Base-by-base conservation (phyloP, 2,113 vertebrate genomes). In the Chaenocephalus aceratus region DNA sequence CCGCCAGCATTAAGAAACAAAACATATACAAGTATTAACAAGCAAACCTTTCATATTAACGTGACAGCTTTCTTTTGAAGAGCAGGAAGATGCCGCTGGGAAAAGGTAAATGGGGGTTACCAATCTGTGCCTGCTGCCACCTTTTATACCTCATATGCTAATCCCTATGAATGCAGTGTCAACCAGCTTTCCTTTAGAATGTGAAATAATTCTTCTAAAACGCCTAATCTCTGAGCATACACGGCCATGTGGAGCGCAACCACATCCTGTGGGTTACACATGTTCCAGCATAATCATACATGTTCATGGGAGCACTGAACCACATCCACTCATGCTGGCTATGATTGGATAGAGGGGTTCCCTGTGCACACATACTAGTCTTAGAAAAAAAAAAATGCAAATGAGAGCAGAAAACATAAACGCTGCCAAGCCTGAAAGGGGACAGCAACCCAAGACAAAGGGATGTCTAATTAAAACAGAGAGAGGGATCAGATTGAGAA, bases 401-500 rank as follows among this genome's bases (percentile, higher is more conserved):
- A 87, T 71, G 1, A 68, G 80, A 68, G 61, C 45, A 65, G 60
- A 69, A 69, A 73, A 72, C 60, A 80, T 49, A 70, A 88, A 80
- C n/a, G 72, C 58, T 70, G 72, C 72, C 36, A 69, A 57, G 72
- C 51, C 48, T 51, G 60, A 56, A 49, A 61, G 41, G 59, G 36
- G 5, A 56, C 34, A 41, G 66, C 76, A 74, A 72, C 75, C 72
- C 16, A 75, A 83, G 83, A 72, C 62, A 82, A 72, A 74, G 82
- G n/a, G 46, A 83, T 52, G 68, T 80, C 62, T 83, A 83, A 86
- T 75, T 80, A 52, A 74, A 92, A 79, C 16, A 69, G 46, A 68
- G 66, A 79, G 59, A 46, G n/a, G 76, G 68, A 84, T 90, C 65
- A 80, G 63, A 83, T 72, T 76, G 60, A 84, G 72, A 63, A 34